Percentiles rank a stretch among this genome's conserved stretches.
phyloP scores from a whole-genome alignment of 2,797 vertebrate species.

The Acrocephalus scirpaceus region DNA sequence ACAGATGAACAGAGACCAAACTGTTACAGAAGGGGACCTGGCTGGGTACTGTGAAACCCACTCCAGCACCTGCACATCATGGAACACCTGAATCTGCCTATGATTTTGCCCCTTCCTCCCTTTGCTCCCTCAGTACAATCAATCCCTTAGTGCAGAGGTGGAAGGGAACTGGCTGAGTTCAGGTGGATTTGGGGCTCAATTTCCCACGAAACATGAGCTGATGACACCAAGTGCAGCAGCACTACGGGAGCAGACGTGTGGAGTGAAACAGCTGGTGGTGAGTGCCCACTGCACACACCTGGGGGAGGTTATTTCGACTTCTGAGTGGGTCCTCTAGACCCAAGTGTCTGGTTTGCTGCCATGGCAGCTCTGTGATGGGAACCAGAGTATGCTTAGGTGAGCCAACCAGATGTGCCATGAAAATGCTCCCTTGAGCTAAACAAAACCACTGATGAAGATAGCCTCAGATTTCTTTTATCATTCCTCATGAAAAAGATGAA shows the following conservation, averaged over 20 bases:
- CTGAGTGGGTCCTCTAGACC: no score
- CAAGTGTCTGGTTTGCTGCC: background rate
- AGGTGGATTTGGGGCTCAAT: background rate
- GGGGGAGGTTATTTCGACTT: background rate
- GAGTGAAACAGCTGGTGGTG: background rate
- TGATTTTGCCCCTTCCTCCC: background rate
- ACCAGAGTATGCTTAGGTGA: accelerated
- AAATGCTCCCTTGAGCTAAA: background rate
- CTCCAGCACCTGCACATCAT: background rate
- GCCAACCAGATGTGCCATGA: background rate
- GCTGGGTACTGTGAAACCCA: background rate
- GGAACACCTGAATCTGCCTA: background rate
- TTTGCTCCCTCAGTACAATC: background rate
- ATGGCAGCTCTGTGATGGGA: background rate
- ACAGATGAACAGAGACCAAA: background rate
- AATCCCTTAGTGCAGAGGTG: background rate
- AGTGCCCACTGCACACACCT: background rate
- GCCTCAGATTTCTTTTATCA: background rate
- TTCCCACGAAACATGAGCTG: background rate
- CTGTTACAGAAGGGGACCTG: background rate
- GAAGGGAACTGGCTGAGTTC: background rate
- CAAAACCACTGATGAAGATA: background rate
- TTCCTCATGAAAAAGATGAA: background rate
- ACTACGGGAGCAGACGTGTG: background rate
- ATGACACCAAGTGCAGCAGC: background rate